Evolutionary conservation across 2,113 vertebrate genomes (phyloP), one percentile per base, ranked within the genome.

Genomic region (Ia io): DNA sequence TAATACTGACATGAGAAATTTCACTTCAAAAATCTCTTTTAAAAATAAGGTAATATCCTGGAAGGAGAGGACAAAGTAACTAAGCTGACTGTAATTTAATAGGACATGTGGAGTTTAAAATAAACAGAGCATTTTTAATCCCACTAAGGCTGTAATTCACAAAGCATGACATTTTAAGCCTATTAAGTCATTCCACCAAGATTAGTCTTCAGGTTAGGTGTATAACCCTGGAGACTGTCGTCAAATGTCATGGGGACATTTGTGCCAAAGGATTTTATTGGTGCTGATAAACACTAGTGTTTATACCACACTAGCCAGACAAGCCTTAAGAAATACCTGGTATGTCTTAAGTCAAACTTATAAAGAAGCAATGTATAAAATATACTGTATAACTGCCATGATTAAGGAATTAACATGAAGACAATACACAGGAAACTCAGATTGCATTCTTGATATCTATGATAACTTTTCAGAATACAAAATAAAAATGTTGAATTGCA

Each of bases 341-440:
- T 53, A 49, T 17, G 23, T 76, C 87, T 94, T 90, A 63, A 87
- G 49, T 93, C 32, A 73, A 13, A 84, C 35, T 25, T 90, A 49
- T 56, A 67, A n/a, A 94, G 70, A 67, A 49, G 23, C 22, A 86
- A 95, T 83, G 76, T 77, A 88, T 73, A 86, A 95, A 92, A 80
- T 90, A 76, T 69, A 51, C 49, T 51, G 49, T 17, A 56, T 77
- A 79, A 35, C 70, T 6, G 1, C 23, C 7, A 23, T 18, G 22
- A 53, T 87, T 84, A 90, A 65, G 56, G 51, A 94, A 93, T 69
- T 51, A 61, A 4, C 59, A 40, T 79, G 53, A 83, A 78, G 56
- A 9, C 17, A 78, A 77, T 8, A 74, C 16, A 61, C 0, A 32
- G 13, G 5, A 73, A 87, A 65, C n/a, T 76, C 42, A 53, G 47